Evolutionary conservation across 2,797 vertebrate species (phyloP).

Genomic region (Thripadectes ignobilis): DNA sequence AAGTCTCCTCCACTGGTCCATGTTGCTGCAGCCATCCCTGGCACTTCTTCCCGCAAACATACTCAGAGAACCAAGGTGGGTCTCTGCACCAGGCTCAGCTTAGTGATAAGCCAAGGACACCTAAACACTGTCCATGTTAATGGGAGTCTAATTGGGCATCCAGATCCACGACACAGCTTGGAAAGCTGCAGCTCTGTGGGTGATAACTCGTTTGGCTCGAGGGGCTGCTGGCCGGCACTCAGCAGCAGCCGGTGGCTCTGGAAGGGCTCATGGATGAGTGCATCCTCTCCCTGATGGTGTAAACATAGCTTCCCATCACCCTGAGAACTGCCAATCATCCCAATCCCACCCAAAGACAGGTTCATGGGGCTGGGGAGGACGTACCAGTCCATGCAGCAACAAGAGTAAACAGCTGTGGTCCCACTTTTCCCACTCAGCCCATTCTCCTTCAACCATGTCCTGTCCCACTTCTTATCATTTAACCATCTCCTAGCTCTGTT

Average conservation of each 20-base stretch:
- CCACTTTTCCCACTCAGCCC: neutral
- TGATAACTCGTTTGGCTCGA: neutral
- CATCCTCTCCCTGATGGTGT: neutral
- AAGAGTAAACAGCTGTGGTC: neutral
- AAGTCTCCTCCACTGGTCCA: neutral
- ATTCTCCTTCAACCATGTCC: neutral
- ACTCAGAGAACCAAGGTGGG: neutral
- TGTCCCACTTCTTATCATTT: neutral
- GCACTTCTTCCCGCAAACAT: neutral
- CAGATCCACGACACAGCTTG: neutral
- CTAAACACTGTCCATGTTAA: neutral
- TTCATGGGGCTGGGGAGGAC: neutral
- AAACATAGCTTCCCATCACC: neutral
- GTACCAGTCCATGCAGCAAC: rapidly evolving
- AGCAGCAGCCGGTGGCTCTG: neutral
- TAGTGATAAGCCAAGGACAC: neutral
- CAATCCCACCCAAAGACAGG: neutral
- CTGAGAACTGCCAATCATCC: neutral
- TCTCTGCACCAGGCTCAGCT: neutral
- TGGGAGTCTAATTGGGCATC: neutral
- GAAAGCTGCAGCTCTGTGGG: neutral
- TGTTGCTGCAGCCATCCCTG: neutral
- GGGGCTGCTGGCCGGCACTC: neutral
- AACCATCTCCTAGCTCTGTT: neutral
- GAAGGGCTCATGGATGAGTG: rapidly evolving